Percentiles rank a stretch among this genome's conserved stretches.
Conservation (phyloP, 2,113 vertebrate genomes). For the Bos taurus region DNA sequence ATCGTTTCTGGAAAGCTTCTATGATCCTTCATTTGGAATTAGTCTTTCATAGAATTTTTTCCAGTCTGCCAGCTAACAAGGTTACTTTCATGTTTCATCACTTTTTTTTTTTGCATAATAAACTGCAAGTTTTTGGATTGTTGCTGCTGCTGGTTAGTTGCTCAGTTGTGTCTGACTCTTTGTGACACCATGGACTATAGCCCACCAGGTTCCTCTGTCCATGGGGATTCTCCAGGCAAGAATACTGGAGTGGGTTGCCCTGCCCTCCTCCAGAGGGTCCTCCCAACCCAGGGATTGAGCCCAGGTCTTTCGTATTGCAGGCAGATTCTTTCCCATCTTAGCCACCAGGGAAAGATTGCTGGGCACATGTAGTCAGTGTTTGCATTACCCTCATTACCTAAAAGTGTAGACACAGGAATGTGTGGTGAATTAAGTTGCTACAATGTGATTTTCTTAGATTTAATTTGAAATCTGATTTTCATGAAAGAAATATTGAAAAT, state of each 20-base stretch:
- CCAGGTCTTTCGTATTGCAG: not conserved
- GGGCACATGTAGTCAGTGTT: not conserved
- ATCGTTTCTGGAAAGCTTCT: not conserved
- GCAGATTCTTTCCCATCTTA: not conserved
- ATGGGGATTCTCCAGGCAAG: not conserved
- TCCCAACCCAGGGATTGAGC: not conserved
- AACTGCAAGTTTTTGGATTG: not conserved
- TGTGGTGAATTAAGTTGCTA: slow-evolving; percentile 25
- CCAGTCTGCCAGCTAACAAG: not conserved
- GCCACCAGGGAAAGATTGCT: not conserved
- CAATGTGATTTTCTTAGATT: not conserved
- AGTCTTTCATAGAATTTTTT: not conserved
- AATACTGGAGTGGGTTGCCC: not conserved
- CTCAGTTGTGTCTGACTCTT: not conserved
- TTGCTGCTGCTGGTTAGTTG: not conserved
- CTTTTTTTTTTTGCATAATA: not conserved
- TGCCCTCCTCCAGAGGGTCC: not conserved
- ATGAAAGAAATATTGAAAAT: slow-evolving; percentile 30
- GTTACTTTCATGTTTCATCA: not conserved
- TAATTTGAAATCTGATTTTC: slow-evolving; percentile 27
- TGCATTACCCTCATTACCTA: not conserved
- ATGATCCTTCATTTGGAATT: not conserved
- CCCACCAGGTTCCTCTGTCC: not conserved
- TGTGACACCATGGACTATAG: not conserved
- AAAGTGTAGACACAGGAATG: not conserved